phyloP scores from a whole-genome alignment of 2,797 vertebrate species.

The Pempheris klunzingeri region DNA sequence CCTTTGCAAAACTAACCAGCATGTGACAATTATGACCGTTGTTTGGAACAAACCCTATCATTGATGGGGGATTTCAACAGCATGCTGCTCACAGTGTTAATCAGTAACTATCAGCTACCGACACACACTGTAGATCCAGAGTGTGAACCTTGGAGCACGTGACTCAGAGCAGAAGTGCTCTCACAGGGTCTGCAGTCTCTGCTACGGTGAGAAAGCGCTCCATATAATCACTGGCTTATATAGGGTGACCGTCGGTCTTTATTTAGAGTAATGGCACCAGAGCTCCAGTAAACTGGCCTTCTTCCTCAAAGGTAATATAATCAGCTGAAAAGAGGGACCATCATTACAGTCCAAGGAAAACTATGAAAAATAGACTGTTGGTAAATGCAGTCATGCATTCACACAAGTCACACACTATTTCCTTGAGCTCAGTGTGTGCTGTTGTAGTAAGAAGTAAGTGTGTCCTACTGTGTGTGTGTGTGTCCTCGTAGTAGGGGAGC shows the following conservation, averaged over 20 bases:
- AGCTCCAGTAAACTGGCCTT: conserved; percentile 62
- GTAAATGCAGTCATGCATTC: conserved; percentile 38
- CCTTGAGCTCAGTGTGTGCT: conserved; percentile 29
- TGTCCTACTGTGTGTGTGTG: neutral
- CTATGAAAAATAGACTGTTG: conserved; percentile 54
- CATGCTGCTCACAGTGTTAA: conserved; percentile 41
- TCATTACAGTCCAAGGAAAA: conserved; percentile 64
- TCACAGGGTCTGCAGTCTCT: conserved; percentile 50
- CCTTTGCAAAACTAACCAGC: neutral
- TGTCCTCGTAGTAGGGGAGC: conserved; percentile 16
- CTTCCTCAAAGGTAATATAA: conserved; percentile 53
- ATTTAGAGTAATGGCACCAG: conserved; percentile 69
- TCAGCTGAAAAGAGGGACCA: conserved; percentile 58
- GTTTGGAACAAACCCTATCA: conserved; percentile 3
- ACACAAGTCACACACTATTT: conserved; percentile 29
- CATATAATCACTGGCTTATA: conserved; percentile 51
- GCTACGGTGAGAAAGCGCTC: conserved; percentile 19
- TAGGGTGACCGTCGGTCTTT: conserved; percentile 44
- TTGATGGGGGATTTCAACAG: conserved; percentile 21
- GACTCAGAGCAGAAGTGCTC: conserved; percentile 38
- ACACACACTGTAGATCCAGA: conserved; percentile 26
- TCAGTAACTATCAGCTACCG: conserved; percentile 58
- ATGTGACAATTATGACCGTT: conserved; percentile 1
- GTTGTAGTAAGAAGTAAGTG: conserved; percentile 22
- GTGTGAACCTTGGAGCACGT: conserved; percentile 24